Conservation (phyloP, 2,113 vertebrate genomes). For the Platysteira castanea region DNA sequence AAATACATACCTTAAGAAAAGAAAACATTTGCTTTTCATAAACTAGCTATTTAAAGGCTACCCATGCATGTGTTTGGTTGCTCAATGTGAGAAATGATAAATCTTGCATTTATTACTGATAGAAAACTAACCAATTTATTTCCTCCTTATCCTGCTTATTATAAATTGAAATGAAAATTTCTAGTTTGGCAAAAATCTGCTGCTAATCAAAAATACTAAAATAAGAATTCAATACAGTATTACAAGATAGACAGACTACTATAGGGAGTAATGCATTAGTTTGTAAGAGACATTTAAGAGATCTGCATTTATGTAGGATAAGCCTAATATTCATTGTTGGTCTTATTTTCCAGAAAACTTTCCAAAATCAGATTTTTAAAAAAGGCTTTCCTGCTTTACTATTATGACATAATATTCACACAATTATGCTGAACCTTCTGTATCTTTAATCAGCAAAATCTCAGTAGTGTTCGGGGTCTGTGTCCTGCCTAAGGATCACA, state of each 20-base stretch:
- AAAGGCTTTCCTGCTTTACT: neutral
- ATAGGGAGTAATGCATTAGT: neutral
- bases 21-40: neutral
- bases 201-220: neutral
- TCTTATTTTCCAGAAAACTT: neutral
- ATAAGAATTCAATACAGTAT: neutral
- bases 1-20: neutral
- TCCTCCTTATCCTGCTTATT: neutral
- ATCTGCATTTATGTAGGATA: neutral
- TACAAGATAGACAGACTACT: neutral
- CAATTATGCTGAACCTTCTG: neutral
- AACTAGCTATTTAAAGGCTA: neutral
- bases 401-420: neutral
- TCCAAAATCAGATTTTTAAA: neutral
- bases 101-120: neutral
- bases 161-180: neutral
- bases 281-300: neutral
- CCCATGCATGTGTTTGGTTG: neutral
- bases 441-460: neutral
- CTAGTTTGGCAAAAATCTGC: neutral
- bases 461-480: neutral
- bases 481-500: neutral
- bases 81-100: neutral
- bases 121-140: neutral
- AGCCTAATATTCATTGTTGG: neutral